Conservation (phyloP, 2,797 vertebrate genomes). For the Rhynchonycteris naso region DNA sequence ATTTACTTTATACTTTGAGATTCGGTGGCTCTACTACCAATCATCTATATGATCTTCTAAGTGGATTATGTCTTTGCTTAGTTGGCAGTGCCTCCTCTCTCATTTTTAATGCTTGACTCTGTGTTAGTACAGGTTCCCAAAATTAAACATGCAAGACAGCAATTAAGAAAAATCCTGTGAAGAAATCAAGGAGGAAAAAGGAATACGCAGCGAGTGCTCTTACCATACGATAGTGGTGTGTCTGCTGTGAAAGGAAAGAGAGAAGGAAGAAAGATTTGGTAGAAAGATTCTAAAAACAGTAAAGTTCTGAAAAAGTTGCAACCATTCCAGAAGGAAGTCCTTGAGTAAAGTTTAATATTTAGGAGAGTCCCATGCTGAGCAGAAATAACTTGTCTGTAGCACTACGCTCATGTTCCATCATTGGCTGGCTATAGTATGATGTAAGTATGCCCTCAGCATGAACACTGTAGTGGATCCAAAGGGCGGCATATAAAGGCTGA, state of each 20-base stretch:
- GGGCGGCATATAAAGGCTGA: neutral
- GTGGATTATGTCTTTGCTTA: neutral
- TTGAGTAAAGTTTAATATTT: neutral
- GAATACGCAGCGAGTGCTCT: neutral
- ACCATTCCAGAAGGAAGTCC: neutral
- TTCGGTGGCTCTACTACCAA: neutral
- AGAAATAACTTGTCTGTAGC: neutral
- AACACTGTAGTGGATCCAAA: neutral
- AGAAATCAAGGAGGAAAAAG: neutral
- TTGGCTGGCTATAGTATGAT: neutral
- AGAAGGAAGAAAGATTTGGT: neutral
- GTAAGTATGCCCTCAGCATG: neutral
- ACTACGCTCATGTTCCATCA: neutral
- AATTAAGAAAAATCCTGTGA: neutral
- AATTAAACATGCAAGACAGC: neutral
- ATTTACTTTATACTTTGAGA: neutral
- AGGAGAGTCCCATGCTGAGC: neutral
- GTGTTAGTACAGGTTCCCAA: neutral
- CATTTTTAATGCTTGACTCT: neutral
- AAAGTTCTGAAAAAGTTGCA: neutral
- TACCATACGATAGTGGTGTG: neutral
- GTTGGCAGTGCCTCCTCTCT: neutral
- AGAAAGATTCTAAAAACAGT: neutral
- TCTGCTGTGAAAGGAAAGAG: neutral
- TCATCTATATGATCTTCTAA: neutral